phyloP scores from a whole-genome alignment of 2,888 invertebrate genomes.

The Theodoxus fluviatilis region DNA sequence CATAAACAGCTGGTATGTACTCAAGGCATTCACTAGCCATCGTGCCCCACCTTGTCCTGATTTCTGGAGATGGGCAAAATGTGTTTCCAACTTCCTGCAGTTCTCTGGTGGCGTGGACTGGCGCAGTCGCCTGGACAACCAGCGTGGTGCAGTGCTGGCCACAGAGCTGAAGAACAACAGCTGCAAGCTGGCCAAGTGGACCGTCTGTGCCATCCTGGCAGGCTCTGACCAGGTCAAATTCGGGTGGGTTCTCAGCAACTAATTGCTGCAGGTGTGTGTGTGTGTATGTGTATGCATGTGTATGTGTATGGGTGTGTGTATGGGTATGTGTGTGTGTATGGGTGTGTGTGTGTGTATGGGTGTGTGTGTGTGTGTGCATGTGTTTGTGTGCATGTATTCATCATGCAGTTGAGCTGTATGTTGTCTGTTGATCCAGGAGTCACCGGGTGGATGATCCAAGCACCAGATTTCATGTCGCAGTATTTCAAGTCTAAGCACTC shows the following conservation, averaged over 20 bases:
- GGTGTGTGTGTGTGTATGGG: too few relatives aligned
- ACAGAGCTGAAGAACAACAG: slow-evolving; percentile 98
- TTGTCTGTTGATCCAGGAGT: too few relatives aligned
- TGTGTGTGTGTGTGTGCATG: too few relatives aligned
- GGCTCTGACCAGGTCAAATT: slow-evolving; percentile 98
- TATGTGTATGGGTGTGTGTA: too few relatives aligned
- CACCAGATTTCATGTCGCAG: too few relatives aligned
- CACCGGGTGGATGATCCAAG: too few relatives aligned
- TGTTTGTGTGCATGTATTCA: too few relatives aligned
- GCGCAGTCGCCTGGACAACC: slow-evolving; percentile 96
- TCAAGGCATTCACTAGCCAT: background rate
- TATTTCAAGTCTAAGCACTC: too few relatives aligned
- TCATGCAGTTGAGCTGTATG: too few relatives aligned
- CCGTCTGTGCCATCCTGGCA: slow-evolving; percentile 85
- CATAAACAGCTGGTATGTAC: background rate
- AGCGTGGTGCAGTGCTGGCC: slow-evolving; percentile 96
- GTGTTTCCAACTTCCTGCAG: slow-evolving; percentile 52
- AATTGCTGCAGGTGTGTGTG: background rate
- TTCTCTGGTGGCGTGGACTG: slow-evolving; percentile 96
- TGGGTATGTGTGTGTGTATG: too few relatives aligned
- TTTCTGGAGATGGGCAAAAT: background rate
- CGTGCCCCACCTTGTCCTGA: background rate
- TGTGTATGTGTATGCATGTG: background rate
- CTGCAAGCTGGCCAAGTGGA: slow-evolving; percentile 99
- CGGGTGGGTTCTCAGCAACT: slow-evolving; percentile 70